Conservation (phyloP, 2,113 vertebrate genomes). For the Oryzias celebensis region DNA sequence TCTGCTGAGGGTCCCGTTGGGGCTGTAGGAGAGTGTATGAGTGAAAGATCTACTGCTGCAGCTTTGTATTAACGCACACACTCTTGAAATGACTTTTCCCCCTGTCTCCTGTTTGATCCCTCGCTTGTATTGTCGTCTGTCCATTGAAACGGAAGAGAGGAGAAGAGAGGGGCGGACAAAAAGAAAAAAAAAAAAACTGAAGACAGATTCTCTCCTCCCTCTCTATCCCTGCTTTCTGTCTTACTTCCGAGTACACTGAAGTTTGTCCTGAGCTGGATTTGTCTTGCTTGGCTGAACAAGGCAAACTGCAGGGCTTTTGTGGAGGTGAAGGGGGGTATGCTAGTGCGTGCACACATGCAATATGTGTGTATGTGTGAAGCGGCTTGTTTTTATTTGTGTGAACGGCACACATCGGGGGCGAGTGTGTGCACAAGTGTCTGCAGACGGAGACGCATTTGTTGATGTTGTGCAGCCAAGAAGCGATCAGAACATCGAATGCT, state of each 20-base stretch:
- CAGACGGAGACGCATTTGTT: constrained; percentile 51
- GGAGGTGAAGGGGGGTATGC: constrained; percentile 67
- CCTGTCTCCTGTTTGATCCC: constrained; percentile 56
- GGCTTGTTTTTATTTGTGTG: constrained; percentile 36
- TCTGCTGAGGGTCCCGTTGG: constrained; percentile 64
- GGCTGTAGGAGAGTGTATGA: constrained; percentile 54
- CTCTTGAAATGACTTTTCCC: constrained; percentile 50
- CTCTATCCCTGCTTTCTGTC: constrained; percentile 30
- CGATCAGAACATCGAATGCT: too few species aligned
- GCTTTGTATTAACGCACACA: constrained; percentile 27
- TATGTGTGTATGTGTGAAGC: constrained; percentile 22
- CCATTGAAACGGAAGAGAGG: constrained; percentile 66
- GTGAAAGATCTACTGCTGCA: constrained; percentile 53
- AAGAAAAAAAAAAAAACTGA: constrained; percentile 35
- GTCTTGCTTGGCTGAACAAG: constrained; percentile 70
- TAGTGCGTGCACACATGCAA: constrained; percentile 30
- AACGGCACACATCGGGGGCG: constrained; percentile 12
- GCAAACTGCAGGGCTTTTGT: constrained; percentile 73
- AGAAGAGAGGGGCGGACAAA: constrained; percentile 45
- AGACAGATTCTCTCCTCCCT: constrained; percentile 37
- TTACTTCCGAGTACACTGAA: constrained; percentile 47
- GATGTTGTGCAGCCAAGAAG: too few species aligned
- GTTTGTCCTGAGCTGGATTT: constrained; percentile 74
- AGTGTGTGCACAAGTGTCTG: constrained; percentile 52
- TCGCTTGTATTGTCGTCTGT: constrained; percentile 58